phyloP scores from a whole-genome alignment of 1,140 invertebrate species.

The Euborellia annulipes region DNA sequence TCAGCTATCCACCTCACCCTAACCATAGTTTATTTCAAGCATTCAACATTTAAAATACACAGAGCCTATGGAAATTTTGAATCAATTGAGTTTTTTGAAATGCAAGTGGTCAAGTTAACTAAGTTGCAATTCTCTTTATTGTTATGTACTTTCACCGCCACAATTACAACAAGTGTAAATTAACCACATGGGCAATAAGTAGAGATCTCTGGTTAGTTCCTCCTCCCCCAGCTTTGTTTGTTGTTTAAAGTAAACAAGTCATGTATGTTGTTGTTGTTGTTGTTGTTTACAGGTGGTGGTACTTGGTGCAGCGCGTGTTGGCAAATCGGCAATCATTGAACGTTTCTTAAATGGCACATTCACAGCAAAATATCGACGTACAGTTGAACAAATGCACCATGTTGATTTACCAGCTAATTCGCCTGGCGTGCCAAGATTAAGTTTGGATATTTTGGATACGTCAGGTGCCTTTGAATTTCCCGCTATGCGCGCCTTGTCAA shows the following conservation, averaged over 20 bases:
- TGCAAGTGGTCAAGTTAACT: no score
- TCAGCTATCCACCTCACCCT: no score
- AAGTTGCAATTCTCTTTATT: no score
- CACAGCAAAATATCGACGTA: constrained; percentile 33
- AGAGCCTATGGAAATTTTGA: no score
- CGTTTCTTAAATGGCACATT: constrained; percentile 41
- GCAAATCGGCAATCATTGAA: constrained; percentile 41
- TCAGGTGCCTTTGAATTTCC: constrained; percentile 38
- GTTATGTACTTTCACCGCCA: no score
- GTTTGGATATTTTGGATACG: constrained; percentile 38
- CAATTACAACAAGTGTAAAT: no score
- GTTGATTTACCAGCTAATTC: constrained; percentile 36
- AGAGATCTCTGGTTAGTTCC: constrained; percentile 12
- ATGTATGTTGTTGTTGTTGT: constrained; percentile 31
- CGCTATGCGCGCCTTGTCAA: constrained; percentile 41
- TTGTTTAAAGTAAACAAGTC: no score
- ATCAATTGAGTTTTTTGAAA: no score
- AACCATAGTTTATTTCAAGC: no score
- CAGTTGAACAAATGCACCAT: constrained; percentile 39
- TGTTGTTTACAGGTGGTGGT: no score
- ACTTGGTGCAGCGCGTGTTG: constrained; percentile 32
- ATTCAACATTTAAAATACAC: no score
- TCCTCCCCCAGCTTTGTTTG: constrained; percentile 20
- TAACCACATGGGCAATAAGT: no score
- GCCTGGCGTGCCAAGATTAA: constrained; percentile 24